Conservation (phyloP, 2,113 vertebrate genomes). For the Ammodytes marinus region DNA sequence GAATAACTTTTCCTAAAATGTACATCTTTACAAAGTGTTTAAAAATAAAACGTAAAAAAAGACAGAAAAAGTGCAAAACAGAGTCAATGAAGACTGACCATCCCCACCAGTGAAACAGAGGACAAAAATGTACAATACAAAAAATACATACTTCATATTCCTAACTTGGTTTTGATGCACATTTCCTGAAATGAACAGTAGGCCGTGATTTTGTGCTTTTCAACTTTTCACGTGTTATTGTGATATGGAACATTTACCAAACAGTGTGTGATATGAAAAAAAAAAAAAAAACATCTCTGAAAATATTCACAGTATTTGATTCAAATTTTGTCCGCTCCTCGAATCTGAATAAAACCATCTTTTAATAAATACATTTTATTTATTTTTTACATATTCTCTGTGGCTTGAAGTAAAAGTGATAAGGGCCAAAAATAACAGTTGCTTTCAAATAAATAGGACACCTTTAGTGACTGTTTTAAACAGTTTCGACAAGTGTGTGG, state of each 20-base stretch:
- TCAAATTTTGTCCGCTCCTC: slow-evolving; percentile 64
- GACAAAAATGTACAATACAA: slow-evolving; percentile 72
- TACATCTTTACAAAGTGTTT: slow-evolving; percentile 88
- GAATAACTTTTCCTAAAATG: slow-evolving; percentile 85
- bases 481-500: slow-evolving; percentile 3
- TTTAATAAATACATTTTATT: slow-evolving; percentile 81
- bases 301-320: slow-evolving; percentile 82
- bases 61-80: slow-evolving; percentile 84
- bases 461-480: slow-evolving; percentile 23
- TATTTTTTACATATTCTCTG: slow-evolving; percentile 65
- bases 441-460: slow-evolving; percentile 68
- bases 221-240: slow-evolving; percentile 43
- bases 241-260: slow-evolving; percentile 50
- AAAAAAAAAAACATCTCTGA: slow-evolving; percentile 41
- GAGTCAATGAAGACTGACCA: slow-evolving; percentile 74
- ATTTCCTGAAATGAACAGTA: slow-evolving; percentile 68
- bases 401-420: slow-evolving; percentile 37
- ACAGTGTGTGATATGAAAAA: slow-evolving; percentile 69
- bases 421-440: slow-evolving; percentile 30
- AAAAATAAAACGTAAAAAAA: slow-evolving; percentile 79
- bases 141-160: slow-evolving; percentile 82
- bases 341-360: slow-evolving; percentile 49
- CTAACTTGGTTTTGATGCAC: slow-evolving; percentile 61
- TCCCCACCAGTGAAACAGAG: slow-evolving; percentile 79
- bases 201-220: slow-evolving; percentile 61